Base-by-base conservation (phyloP, 2,888 invertebrate genomes). In the Sycophila texana region DNA sequence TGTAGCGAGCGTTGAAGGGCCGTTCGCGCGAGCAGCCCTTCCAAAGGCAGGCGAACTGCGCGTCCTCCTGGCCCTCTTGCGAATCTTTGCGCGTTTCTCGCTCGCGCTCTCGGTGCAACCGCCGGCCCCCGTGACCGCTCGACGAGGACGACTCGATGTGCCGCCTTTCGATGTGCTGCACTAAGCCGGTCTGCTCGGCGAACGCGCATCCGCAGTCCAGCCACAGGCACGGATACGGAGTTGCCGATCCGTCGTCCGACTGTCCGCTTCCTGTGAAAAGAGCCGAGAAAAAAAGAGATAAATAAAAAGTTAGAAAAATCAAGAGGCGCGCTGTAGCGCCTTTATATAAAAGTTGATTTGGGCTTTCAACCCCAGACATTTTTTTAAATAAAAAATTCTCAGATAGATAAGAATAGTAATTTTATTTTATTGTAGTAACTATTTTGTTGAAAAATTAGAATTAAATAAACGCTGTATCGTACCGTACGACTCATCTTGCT, bases 1-100 rank as follows among this genome's bases (percentile, higher is more conserved):
- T 99, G 92, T 99, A 99, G 83, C 99, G 94, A 0, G 99, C 99
- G 91, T 99, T 99, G 92, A 99, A 99, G 0, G 98, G 98, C 77
- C 97, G 94, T 18, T 95, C 94, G 83, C 95, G 94, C 0, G 96
- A 95, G 90, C 99, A 99, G n/a, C 96, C 96, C 76, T 94, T 92
- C 99, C 99, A 99, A 65, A 95, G 94, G 87, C 99, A 99, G 51
- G 97, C 95, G 91, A 98, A 99, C 85, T 97, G 97, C 84, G 98
- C 88, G 74, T 88, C 89, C 85, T 98, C 89, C 72, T 88, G 88
- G 1, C 78, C 79, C 81, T 68, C 16, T 55, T 70, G 26, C 74
- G 39, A 5, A 0, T 39, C 39, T 10, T 30, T 10, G 67, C 3
- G 39, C 49, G 16, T 61, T 79, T 39, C 74, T 26, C 10, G 76